These are phyloP conservation scores for Stictonetta naevosa DNA, from an alignment of 2,113 vertebrate species.

Conservation along the genomic window DNA sequence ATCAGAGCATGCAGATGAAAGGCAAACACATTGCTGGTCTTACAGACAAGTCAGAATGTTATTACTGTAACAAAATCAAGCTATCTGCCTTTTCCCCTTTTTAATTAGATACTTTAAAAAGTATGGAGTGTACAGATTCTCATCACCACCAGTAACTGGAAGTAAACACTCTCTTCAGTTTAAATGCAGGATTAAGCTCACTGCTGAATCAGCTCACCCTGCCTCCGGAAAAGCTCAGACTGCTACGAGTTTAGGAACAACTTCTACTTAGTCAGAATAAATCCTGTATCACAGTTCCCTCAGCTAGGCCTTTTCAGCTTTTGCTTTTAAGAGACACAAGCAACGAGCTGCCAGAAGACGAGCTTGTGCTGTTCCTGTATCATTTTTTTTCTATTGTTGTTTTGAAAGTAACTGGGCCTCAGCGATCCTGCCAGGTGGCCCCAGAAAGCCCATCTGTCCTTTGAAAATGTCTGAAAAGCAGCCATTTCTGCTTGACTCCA, in stretches of 20 bases:
- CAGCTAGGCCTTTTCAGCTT: background rate
- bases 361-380: background rate
- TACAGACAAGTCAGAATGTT: background rate
- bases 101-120: conserved; percentile 19
- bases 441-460: background rate
- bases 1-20: conserved; percentile 61
- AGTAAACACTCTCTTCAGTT: conserved; percentile 11
- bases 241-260: background rate
- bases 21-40: background rate
- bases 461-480: background rate
- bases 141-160: background rate
- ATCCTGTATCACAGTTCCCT: background rate
- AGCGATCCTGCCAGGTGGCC: background rate
- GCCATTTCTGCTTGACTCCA: background rate
- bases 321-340: background rate
- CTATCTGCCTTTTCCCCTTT: background rate
- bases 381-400: background rate
- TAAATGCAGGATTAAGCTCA: conserved; percentile 36
- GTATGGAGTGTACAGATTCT: background rate
- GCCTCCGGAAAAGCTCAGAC: conserved; percentile 11
- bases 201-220: conserved; percentile 51
- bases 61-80: conserved; percentile 22
- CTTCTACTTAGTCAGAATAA: conserved; percentile 46
- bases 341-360: background rate
- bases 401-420: background rate